Evolutionary conservation across 2,888 invertebrate genomes (phyloP), one percentile per base, ranked within the genome.

Genomic region (Parochlus steinenii): DNA sequence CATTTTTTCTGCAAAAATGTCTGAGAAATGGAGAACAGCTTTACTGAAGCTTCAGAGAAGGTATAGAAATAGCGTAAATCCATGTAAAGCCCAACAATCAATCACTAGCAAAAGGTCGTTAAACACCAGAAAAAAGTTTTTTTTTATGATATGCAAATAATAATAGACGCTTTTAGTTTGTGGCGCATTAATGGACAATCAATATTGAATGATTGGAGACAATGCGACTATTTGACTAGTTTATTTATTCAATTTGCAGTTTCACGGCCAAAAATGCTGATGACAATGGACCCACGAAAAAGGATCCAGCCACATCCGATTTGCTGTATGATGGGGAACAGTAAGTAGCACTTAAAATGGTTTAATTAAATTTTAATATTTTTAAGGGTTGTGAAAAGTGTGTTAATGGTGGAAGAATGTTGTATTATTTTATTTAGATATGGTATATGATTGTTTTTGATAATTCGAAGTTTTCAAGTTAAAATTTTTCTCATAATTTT

Each of bases 231-330:
- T 17, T 31, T 15, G 16, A 28, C 27, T 17, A 12, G 14, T 35
- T 24, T 17, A 33, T 23, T 45, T 36, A 37, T 12, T 36, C 7
- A 7, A 42, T 43, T 62, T 65, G 49, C 65, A 76, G 77, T 63
- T 67, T 74, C 62, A 74, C 76, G 58, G 71, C 72, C 54, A 69
- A 68, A 55, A 71, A 71, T 56, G 72, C 69, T 47, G 71, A 74
- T 48, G 74, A 75, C 56, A 68, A 69, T 59, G 74, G 71, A 50
- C 72, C 69, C 55, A 70, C 69, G 54, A 72, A 70, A 62, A 71
- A 71, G 59, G 72, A 72, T 58, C 66, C 71, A 44, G 71, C 67
- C 47, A 69, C 67, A 51, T 63, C 69, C 47, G 75, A 76, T 61
- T 65, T 72, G 53, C 66, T 73, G 51, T 65, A 67, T 52, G 78